Evolutionary conservation across 2,888 invertebrate genomes (phyloP), one percentile per base, ranked within the genome.

Genomic region (Pyrrhia umbra): DNA sequence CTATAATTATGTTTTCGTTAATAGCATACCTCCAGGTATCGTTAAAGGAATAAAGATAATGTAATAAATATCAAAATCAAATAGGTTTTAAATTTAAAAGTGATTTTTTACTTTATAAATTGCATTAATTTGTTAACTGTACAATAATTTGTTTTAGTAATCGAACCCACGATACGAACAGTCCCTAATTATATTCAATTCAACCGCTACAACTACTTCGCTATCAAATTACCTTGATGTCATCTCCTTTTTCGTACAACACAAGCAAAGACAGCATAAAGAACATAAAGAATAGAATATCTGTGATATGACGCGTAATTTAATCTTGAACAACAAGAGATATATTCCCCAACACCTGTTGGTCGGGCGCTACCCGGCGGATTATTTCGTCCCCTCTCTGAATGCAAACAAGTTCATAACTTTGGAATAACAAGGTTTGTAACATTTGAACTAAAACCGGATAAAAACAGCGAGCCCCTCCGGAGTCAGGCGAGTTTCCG

Each of bases 351-450:
- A 25, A 50, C 74, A 79, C 72, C 79, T 81, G 83, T 81, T 84
- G 81, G 75, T 63, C 65, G 54, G 58, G 46, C 27, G 55, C 68
- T 68, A 66, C 58, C 46, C 50, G 23, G 27, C 37, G 67, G 67
- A 76, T 77, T 79, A 77, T 68, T 66, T 74, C 62, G 52, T 64
- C 72, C 72, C 79, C 76, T 76, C 63, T 73, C 60, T 61, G 74
- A 80, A 82, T 86, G 85, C 83, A 87, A 87, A 86, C 83, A 86
- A 84, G 79, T 80, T 81, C 80, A 85, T 87, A 85, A 85, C 83
- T 86, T 84, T 56, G 69, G 67, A 76, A 82, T 84, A 84, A 84
- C 82, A 84, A 80, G 79, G 74, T 84, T 84, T 74, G 72, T 75
- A 75, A 66, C 63, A 68, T 72, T 78, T 67, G 58, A 73, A 80